These are phyloP conservation scores for Drosophila neonasuta DNA, from an alignment of 2,888 invertebrate genomes.

Conservation along the genomic window DNA sequence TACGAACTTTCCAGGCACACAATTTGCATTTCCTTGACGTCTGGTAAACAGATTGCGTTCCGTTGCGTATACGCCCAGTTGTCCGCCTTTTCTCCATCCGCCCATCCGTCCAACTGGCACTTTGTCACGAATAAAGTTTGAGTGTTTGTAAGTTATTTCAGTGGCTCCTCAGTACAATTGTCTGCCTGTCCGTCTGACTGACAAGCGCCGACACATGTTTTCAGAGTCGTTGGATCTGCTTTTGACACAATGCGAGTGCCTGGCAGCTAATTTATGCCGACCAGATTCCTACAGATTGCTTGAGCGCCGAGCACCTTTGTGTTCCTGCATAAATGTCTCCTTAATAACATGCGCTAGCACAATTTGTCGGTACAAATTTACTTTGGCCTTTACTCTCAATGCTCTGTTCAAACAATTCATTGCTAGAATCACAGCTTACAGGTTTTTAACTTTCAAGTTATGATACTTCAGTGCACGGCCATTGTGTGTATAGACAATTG, in stretches of 20 bases:
- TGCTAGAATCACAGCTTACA: constrained; percentile 1
- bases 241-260: constrained; percentile 52
- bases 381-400: constrained; percentile 5
- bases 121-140: constrained; percentile 58
- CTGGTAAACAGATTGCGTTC: constrained; percentile 51
- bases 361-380: constrained; percentile 28
- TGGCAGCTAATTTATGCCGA: constrained; percentile 66
- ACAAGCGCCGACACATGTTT: constrained; percentile 62
- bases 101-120: constrained; percentile 38
- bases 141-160: constrained; percentile 69
- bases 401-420: neutral
- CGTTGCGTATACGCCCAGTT: constrained; percentile 55
- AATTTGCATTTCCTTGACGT: constrained; percentile 61
- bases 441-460: constrained; percentile 22
- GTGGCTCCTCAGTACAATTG: constrained; percentile 26
- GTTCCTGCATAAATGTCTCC: constrained; percentile 64
- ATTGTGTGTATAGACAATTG: constrained; percentile 59
- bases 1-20: constrained; percentile 54
- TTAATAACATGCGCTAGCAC: constrained; percentile 56
- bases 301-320: constrained; percentile 46
- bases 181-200: constrained; percentile 36
- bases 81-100: constrained; percentile 24
- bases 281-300: constrained; percentile 32
- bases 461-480: constrained; percentile 28
- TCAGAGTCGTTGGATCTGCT: constrained; percentile 52